Evolutionary conservation across 2,113 vertebrate genomes (phyloP).

Genomic region (Campylorhamphus procurvoides): DNA sequence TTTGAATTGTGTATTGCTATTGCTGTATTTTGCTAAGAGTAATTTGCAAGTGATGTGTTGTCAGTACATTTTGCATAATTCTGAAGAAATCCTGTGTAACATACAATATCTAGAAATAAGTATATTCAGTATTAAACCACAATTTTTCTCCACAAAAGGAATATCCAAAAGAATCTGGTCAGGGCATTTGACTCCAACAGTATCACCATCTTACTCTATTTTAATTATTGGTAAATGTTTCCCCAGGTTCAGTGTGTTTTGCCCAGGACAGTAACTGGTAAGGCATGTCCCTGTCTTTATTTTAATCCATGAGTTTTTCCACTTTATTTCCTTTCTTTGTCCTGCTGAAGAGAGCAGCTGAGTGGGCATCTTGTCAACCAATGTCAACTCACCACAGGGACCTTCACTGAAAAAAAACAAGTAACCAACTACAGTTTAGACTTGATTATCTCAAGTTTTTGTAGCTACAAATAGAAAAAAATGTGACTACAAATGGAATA

Average conservation of each 20-base stretch:
- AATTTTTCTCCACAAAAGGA: not conserved
- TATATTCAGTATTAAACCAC: not conserved
- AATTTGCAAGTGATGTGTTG: not conserved
- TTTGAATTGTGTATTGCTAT: not conserved
- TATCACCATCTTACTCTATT: not conserved
- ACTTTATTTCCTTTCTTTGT: not conserved
- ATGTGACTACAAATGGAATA: not conserved
- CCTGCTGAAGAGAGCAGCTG: not conserved
- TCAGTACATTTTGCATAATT: not conserved
- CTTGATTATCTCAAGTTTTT: not conserved
- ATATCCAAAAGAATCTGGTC: not conserved
- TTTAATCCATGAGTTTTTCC: not conserved
- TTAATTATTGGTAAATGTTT: not conserved
- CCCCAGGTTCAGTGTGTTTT: fast-evolving
- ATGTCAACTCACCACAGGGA: not conserved
- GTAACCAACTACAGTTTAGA: not conserved
- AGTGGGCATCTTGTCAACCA: not conserved
- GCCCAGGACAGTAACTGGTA: not conserved
- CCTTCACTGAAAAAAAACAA: not conserved
- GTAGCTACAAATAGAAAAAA: no score
- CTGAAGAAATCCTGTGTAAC: not conserved
- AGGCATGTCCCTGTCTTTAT: not conserved
- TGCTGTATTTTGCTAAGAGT: not conserved
- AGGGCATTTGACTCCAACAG: not conserved
- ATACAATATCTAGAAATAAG: not conserved